A percentile compares a stretch with the other conserved stretches of the same genome.
phyloP scores from a whole-genome alignment of 2,113 vertebrate species.

The Aegotheles bennettii region DNA sequence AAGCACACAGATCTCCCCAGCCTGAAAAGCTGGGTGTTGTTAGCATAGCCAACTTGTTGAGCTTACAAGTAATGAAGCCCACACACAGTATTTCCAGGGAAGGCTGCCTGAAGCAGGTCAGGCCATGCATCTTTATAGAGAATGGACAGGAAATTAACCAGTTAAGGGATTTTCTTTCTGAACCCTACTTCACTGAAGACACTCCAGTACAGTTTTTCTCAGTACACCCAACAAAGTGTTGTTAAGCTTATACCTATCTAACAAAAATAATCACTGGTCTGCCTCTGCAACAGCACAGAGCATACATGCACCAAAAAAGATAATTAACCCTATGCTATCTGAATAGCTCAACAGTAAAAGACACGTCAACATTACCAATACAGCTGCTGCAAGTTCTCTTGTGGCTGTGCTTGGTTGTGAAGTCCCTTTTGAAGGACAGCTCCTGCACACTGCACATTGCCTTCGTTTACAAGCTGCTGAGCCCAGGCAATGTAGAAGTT shows the following conservation, averaged over 20 bases:
- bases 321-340: accelerated
- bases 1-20: neutral
- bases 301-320: neutral
- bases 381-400: neutral
- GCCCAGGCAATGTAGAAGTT: slow-evolving; percentile 40
- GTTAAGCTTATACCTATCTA: neutral
- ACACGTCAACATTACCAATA: neutral
- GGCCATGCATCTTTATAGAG: no score
- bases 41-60: neutral
- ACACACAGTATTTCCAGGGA: neutral
- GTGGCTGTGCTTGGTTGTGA: slow-evolving; percentile 27
- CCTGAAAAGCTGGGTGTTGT: neutral
- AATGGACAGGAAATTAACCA: neutral
- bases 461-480: neutral
- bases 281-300: neutral
- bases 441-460: neutral
- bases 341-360: neutral
- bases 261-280: neutral
- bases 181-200: neutral
- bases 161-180: neutral
- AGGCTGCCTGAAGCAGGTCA: neutral
- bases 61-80: neutral
- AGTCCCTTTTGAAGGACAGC: slow-evolving; percentile 22
- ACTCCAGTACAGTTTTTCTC: neutral
- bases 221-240: accelerated